Percentiles rank a stretch among this genome's conserved stretches.
Conservation (phyloP, 2,888 invertebrate species). For the Drosophila recens region DNA sequence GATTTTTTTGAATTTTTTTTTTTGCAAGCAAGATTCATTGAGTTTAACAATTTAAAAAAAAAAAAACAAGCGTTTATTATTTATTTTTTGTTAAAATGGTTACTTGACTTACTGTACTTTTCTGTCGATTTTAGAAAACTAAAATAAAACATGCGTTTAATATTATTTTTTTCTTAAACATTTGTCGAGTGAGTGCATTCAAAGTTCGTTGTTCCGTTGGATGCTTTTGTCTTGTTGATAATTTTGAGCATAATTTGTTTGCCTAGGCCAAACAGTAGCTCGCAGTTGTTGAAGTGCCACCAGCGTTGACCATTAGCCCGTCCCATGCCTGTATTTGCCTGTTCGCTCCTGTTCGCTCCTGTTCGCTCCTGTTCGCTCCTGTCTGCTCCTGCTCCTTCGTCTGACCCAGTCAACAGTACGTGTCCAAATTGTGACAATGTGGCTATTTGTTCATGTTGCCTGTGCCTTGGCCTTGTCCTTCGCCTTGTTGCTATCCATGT, state of each 20-base stretch:
- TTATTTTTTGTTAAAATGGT: too few relatives aligned
- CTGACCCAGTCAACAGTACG: slow-evolving; percentile 28
- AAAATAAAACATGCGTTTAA: too few relatives aligned
- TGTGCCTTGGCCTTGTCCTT: slow-evolving; percentile 25
- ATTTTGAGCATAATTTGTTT: slow-evolving; percentile 73
- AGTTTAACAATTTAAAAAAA: too few relatives aligned
- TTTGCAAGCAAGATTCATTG: too few relatives aligned
- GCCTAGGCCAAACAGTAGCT: slow-evolving; percentile 46
- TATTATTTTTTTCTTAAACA: too few relatives aligned
- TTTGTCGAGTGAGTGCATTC: slow-evolving; percentile 6
- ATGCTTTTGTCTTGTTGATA: slow-evolving; percentile 38
- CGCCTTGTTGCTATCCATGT: slow-evolving; percentile 4
- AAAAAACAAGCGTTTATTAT: too few relatives aligned
- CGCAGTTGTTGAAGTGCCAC: slow-evolving; percentile 28
- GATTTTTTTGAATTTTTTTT: too few relatives aligned
- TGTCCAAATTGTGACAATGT: slow-evolving; percentile 65
- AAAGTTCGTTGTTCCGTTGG: neutral
- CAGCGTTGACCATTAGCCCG: slow-evolving; percentile 19
- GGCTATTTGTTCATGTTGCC: slow-evolving; percentile 50
- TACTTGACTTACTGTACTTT: too few relatives aligned
- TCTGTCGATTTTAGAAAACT: too few relatives aligned
- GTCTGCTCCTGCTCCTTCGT: neutral
- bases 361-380: neutral
- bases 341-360: neutral
- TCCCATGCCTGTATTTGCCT: neutral